Evolutionary conservation across 2,113 vertebrate species (phyloP).

Genomic region (Eurypyga helias): DNA sequence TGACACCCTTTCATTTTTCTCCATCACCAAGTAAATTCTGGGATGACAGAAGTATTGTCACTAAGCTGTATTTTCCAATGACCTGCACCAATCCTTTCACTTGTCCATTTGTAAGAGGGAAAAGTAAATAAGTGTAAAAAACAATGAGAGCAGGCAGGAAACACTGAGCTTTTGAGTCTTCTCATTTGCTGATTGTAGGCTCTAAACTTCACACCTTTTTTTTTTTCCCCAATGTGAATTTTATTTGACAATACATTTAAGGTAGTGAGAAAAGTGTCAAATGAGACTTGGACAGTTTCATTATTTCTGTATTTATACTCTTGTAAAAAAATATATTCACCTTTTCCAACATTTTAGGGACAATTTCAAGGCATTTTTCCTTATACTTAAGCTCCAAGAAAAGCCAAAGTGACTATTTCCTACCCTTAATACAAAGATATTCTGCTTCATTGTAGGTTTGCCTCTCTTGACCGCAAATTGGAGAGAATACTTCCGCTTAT

Average conservation of each 20-base stretch:
- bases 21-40: neutral
- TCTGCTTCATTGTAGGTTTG: neutral
- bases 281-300: neutral
- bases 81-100: neutral
- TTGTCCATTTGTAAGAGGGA: neutral
- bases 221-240: neutral
- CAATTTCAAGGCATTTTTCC: neutral
- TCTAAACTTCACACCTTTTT: neutral
- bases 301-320: neutral
- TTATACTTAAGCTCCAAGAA: neutral
- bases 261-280: neutral
- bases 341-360: neutral
- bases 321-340: neutral
- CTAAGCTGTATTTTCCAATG: neutral
- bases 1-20: neutral
- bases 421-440: neutral
- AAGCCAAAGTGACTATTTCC: neutral
- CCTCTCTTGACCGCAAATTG: neutral
- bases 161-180: neutral
- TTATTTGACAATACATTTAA: neutral
- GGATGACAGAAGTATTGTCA: neutral
- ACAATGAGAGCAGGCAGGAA: neutral
- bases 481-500: neutral
- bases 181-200: neutral
- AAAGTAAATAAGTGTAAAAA: constrained; percentile 28